Evolutionary conservation across 2,888 invertebrate genomes (phyloP).

Genomic region (Linnaemya tessellans): DNA sequence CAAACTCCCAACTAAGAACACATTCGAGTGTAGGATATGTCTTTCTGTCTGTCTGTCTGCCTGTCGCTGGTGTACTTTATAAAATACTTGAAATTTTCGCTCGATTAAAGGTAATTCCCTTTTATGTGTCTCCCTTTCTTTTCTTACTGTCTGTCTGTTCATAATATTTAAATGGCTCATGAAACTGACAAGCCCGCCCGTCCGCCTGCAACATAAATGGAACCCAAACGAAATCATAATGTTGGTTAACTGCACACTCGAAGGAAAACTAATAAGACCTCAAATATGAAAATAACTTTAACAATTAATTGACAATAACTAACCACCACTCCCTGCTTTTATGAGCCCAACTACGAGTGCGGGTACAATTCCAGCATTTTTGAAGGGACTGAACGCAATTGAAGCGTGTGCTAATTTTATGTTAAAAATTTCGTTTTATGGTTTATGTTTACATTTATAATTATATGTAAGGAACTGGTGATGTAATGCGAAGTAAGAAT

Average conservation of each 20-base stretch:
- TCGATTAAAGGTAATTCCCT: conserved; percentile 61
- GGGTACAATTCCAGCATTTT: not conserved
- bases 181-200: not conserved
- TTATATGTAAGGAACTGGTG: conserved; percentile 1
- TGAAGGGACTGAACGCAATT: not conserved
- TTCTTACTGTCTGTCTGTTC: not conserved
- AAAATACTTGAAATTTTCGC: conserved; percentile 67
- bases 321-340: conserved; percentile 11
- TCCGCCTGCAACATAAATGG: not conserved
- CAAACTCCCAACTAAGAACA: not conserved
- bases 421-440: conserved; percentile 20
- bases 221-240: conserved; percentile 17
- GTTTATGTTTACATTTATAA: conserved; percentile 44
- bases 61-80: conserved; percentile 8
- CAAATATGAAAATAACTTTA: conserved; percentile 25
- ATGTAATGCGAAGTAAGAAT: not conserved
- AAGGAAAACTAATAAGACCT: conserved; percentile 2
- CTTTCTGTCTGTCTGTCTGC: too few relatives aligned
- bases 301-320: conserved; percentile 25
- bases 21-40: not conserved
- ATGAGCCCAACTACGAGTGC: not conserved
- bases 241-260: conserved; percentile 6
- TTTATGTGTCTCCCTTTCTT: not conserved
- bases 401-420: not conserved
- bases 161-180: conserved; percentile 29